Conservation (phyloP, 1,140 invertebrate species). For the Oreohelix idahoensis region DNA sequence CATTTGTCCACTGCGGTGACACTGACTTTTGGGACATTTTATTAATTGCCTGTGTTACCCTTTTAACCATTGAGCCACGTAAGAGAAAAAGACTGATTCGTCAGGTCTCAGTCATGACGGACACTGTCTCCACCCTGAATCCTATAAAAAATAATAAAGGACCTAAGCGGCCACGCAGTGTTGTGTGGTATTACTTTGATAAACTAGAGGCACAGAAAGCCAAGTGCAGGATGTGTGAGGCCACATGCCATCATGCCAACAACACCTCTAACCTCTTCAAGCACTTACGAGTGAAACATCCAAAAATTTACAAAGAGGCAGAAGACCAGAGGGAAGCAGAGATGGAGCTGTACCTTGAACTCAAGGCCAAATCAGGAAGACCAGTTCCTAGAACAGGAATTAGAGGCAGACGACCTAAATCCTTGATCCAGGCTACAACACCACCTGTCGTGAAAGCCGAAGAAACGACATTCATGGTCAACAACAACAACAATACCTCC, state of each 20-base stretch:
- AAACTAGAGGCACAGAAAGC: constrained; percentile 25
- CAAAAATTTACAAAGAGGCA: constrained; percentile 28
- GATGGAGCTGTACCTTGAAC: constrained; percentile 30
- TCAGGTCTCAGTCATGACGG: constrained; percentile 4
- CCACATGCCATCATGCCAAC: constrained; percentile 30
- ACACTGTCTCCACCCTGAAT: background rate
- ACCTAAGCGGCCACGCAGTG: constrained; percentile 18
- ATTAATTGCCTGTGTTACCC: background rate
- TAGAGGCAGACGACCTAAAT: constrained; percentile 15
- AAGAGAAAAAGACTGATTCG: background rate
- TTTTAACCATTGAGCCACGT: background rate
- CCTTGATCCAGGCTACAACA: background rate
- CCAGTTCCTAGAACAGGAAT: constrained; percentile 14
- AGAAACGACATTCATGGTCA: background rate
- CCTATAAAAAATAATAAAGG: background rate
- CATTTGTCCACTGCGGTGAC: too few species aligned
- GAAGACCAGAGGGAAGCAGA: constrained; percentile 29
- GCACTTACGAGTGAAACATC: constrained; percentile 28
- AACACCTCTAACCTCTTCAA: constrained; percentile 33
- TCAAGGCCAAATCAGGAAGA: constrained; percentile 26
- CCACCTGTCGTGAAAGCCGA: constrained; percentile 14
- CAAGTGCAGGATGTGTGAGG: constrained; percentile 13
- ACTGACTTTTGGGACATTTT: background rate
- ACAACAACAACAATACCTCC: background rate
- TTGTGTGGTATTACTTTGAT: constrained; percentile 35